These are phyloP conservation scores for Mormyrops boulengeri DNA, from an alignment of 2,797 vertebrate genomes.

Conservation along the genomic window DNA sequence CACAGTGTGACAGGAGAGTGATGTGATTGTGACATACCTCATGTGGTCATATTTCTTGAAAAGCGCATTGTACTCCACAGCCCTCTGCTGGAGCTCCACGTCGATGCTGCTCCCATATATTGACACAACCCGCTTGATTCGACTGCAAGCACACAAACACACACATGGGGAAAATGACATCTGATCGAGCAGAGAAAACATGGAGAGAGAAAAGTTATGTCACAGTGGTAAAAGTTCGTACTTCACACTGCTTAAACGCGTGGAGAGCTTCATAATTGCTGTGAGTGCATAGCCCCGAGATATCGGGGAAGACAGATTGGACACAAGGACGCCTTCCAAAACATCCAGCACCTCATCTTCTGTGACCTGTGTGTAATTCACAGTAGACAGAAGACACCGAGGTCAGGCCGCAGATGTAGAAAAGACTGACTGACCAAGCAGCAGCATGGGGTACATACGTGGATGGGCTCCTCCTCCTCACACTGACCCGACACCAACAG, in stretches of 20 bases:
- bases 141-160: conserved; percentile 55
- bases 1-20: background rate
- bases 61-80: conserved; percentile 98
- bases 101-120: conserved; percentile 98
- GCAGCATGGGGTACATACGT: conserved; percentile 61
- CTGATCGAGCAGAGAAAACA: background rate
- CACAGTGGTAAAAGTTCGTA: conserved; percentile 53
- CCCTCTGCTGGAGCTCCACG: conserved; percentile 96
- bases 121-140: conserved; percentile 97
- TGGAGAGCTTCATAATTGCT: conserved; percentile 98
- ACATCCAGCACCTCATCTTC: conserved; percentile 98
- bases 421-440: background rate
- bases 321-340: conserved; percentile 90
- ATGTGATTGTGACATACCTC: conserved; percentile 66
- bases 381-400: background rate
- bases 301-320: conserved; percentile 89
- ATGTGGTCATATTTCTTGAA: conserved; percentile 99
- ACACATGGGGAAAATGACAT: background rate
- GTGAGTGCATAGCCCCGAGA: conserved; percentile 93
- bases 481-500: conserved; percentile 93
- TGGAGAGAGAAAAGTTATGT: background rate
- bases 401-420: background rate
- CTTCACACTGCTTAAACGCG: conserved; percentile 93
- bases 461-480: conserved; percentile 97
- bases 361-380: conserved; percentile 69